A percentile compares a stretch with the other conserved stretches of the same genome.
These are phyloP conservation scores for Rhagonycha lutea DNA, from an alignment of 2,888 invertebrate genomes.

Conservation along the genomic window DNA sequence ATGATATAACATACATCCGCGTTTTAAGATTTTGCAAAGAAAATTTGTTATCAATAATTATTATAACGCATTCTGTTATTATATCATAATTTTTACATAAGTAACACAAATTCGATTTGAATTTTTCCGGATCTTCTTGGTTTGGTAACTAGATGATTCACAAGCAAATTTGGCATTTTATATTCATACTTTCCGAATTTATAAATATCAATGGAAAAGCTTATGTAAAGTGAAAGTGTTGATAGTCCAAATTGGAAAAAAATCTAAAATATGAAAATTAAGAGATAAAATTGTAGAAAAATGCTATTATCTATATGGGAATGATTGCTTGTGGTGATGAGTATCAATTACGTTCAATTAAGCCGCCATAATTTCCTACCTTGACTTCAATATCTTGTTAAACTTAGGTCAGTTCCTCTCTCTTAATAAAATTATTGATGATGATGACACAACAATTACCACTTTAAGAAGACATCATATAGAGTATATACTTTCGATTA, in stretches of 20 bases:
- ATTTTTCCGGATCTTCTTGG: background rate
- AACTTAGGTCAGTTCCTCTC: conserved; percentile 18
- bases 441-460: background rate
- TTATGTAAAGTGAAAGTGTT: background rate
- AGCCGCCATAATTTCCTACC: background rate
- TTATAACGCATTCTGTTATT: background rate
- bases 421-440: background rate
- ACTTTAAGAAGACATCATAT: background rate
- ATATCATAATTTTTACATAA: background rate
- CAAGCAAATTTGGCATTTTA: background rate
- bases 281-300: background rate
- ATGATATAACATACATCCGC: too few relatives aligned
- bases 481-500: background rate
- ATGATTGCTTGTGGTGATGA: background rate
- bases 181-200: background rate
- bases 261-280: background rate
- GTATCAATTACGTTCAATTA: background rate
- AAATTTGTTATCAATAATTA: background rate
- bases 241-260: background rate
- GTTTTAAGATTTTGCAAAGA: background rate
- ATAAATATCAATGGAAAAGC: background rate
- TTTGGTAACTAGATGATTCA: background rate
- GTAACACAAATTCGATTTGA: background rate
- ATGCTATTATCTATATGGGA: background rate
- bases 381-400: conserved; percentile 9